phyloP scores from a whole-genome alignment of 2,888 invertebrate genomes.

The Xestia xanthographa region DNA sequence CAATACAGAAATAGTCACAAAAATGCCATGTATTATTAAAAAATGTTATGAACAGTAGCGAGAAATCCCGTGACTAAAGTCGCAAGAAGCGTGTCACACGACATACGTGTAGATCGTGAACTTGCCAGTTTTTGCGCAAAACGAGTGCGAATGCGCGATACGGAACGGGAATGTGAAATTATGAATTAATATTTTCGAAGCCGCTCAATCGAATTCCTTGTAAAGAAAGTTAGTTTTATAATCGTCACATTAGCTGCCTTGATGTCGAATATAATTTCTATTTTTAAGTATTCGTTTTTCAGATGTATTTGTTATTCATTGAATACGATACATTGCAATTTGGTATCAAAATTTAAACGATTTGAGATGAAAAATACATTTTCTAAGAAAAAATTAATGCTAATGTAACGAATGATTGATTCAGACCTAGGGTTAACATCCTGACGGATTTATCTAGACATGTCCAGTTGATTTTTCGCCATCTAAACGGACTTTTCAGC shows the following conservation, averaged over 20 bases:
- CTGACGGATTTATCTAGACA: background rate
- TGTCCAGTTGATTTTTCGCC: background rate
- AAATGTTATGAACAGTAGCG: slow-evolving; percentile 21
- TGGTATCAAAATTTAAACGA: slow-evolving; percentile 4
- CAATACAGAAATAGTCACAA: slow-evolving; percentile 20
- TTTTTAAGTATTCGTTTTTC: slow-evolving; percentile 20
- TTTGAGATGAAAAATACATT: slow-evolving; percentile 5
- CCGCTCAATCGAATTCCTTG: slow-evolving; percentile 59
- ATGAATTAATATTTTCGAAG: slow-evolving; percentile 65
- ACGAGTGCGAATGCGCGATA: slow-evolving; percentile 46
- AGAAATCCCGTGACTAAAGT: slow-evolving; percentile 36
- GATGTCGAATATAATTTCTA: slow-evolving; percentile 39
- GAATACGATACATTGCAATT: background rate
- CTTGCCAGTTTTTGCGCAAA: slow-evolving; percentile 65
- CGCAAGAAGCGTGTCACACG: slow-evolving; percentile 52
- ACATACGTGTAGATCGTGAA: slow-evolving; percentile 68
- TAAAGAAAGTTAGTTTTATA: slow-evolving; percentile 62
- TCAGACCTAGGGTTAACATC: background rate
- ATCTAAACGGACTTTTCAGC: background rate
- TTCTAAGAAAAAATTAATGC: background rate
- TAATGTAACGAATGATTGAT: background rate
- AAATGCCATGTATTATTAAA: slow-evolving; percentile 16
- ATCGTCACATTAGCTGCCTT: slow-evolving; percentile 36
- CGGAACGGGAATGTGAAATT: slow-evolving; percentile 69
- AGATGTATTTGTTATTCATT: slow-evolving; percentile 21